These are phyloP conservation scores for Poeciliopsis retropinna DNA, from an alignment of 2,113 vertebrate genomes.

Conservation along the genomic window DNA sequence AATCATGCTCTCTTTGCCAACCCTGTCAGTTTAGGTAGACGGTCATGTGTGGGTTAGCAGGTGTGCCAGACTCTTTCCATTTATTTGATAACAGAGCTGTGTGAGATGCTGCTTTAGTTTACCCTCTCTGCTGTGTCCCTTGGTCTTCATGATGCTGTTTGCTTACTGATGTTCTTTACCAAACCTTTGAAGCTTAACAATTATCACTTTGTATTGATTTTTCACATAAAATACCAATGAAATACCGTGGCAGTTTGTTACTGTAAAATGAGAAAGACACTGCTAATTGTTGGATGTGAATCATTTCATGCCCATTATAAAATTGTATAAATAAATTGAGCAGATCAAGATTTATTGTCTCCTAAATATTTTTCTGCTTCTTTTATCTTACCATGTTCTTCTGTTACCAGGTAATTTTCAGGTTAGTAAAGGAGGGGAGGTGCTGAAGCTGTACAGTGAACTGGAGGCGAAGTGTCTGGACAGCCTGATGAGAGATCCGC, in stretches of 20 bases:
- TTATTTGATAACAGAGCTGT: too few relatives aligned
- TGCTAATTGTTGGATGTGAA: not conserved
- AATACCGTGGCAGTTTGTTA: not conserved
- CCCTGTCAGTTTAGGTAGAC: too few relatives aligned
- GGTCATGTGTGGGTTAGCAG: too few relatives aligned
- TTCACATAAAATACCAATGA: not conserved
- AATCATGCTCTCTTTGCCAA: not conserved
- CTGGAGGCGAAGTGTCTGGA: conserved; percentile 79
- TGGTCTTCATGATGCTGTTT: too few relatives aligned
- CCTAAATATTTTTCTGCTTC: not conserved
- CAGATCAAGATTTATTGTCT: not conserved
- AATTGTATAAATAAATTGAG: too few relatives aligned
- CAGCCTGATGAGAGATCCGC: conserved; percentile 78
- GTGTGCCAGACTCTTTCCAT: too few relatives aligned
- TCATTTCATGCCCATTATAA: not conserved
- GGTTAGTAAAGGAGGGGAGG: conserved; percentile 80
- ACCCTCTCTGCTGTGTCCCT: too few relatives aligned
- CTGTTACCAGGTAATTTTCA: conserved; percentile 80
- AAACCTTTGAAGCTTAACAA: not conserved
- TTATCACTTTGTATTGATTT: not conserved
- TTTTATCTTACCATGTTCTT: not conserved
- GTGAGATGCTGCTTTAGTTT: too few relatives aligned
- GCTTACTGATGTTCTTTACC: too few relatives aligned
- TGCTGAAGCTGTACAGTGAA: conserved; percentile 82
- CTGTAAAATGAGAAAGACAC: not conserved